Base-by-base conservation (phyloP, 2,797 vertebrate species). In the Tiaroga cobitis region DNA sequence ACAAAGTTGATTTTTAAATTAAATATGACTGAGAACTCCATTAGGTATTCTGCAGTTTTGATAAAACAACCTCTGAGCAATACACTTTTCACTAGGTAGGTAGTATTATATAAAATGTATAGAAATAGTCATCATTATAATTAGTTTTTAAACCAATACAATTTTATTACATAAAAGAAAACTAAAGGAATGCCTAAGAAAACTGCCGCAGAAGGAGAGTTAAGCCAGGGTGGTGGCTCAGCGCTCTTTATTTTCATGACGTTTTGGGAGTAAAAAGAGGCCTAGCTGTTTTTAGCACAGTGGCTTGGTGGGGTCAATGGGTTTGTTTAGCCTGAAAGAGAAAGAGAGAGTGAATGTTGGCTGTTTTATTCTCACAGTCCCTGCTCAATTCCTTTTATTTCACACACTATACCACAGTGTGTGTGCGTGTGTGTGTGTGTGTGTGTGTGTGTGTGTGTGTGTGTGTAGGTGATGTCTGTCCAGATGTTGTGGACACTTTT, bases 281-380 rank as follows among this genome's bases (percentile, higher is more conserved):
- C 80, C 82, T 54, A 72, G 83, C 93, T 94, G 94, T 94, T 93
- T 93, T 92, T 94, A 94, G 92, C 89, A 73, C 89, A 82, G 90
- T 79, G 90, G 91, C 90, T 89, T 87, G 91, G 91, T 85, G 90
- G 92, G 93, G 93, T 95, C 93, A 93, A 82, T 63, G 91, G 88
- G 93, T 93, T 87, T 93, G 90, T 89, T 92, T 90, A 89, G 91
- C 92, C 90, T 73, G 90, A 87, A 92, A 69, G 13, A 81, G 46
- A 63, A 18, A 15, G 26, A 29, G 26, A 39, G 56, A 34, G 32
- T 56, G 5, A 63, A 61, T 61, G 39, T 75, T 41, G 65, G 70
- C 41, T 1, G 18, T 43, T 74, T 46, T 32, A 83, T 74, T 61
- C 41, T 70, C 34, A 73, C 39, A 82, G 41, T 29, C 54, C 39